A percentile compares a stretch with the other conserved stretches of the same genome.
phyloP scores from a whole-genome alignment of 2,888 invertebrate genomes.

The Slavum lentiscoides region DNA sequence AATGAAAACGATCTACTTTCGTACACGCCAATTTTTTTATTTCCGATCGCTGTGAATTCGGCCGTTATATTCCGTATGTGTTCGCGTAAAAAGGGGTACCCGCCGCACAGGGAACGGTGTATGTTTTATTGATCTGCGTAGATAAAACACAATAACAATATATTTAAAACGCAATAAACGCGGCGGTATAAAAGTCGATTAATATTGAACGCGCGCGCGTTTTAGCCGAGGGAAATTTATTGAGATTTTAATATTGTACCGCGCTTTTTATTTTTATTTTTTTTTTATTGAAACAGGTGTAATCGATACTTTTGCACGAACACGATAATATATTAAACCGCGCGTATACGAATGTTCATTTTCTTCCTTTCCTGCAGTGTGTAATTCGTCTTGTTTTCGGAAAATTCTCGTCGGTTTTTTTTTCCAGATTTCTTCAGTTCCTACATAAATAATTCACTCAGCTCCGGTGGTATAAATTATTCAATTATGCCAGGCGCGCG shows the following conservation, averaged over 20 bases:
- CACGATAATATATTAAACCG: neutral
- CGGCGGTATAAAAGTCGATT: neutral
- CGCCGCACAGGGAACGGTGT: too few species aligned
- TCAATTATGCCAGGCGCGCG: neutral
- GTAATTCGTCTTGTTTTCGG: neutral
- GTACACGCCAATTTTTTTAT: neutral
- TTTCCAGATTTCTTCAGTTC: neutral
- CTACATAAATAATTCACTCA: conserved; percentile 10
- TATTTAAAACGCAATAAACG: conserved; percentile 8
- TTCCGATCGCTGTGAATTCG: neutral
- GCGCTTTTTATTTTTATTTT: neutral
- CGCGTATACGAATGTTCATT: neutral
- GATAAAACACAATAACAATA: conserved; percentile 10
- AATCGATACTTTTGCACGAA: conserved; percentile 1
- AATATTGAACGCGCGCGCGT: conserved; percentile 7
- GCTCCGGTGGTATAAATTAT: neutral
- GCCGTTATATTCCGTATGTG: too few species aligned
- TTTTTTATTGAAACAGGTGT: neutral
- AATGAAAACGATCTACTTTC: neutral
- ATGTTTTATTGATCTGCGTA: neutral
- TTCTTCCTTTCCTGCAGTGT: neutral
- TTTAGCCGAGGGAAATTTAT: neutral
- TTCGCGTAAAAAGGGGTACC: too few species aligned
- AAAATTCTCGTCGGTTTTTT: neutral
- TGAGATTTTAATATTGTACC: conserved; percentile 2